Evolutionary conservation across 2,888 invertebrate genomes (phyloP), one percentile per base, ranked within the genome.

Genomic region (Watsonalla cultraria): DNA sequence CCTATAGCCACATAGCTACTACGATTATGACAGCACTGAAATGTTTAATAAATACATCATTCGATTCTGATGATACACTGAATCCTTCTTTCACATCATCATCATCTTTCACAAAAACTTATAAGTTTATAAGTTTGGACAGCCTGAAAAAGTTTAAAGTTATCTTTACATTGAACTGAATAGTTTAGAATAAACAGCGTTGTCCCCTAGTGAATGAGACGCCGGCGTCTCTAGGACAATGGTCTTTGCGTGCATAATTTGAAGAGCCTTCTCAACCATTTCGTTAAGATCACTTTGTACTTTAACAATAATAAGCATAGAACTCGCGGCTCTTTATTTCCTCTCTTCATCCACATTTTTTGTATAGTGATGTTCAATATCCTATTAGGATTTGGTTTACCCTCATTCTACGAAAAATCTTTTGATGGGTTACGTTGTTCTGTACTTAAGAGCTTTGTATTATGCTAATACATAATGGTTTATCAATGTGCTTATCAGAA

Each of bases 171-270:
- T 11, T 42, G 5, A 11, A 42, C 9, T 42, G 42, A 42, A 11
- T 42, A 11, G 42, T 11, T 42, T 5, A 42, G 11, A 11, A 42
- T 11, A 8, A 42, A 42, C 9, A 13, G 13, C 35, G 8, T 35
- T 35, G 7, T 7, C 34, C 8, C 48, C 35, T 2, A 8, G 35
- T 15, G 15, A 72, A 67, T 39, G 14, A 37, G 49, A 82, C 88
- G 87, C 87, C 85, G 86, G 86, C 86, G 86, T 86, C 83, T 82
- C 77, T 61, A 68, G 76, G 68, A 77, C 77, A 81, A 82, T 78
- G 76, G 68, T 67, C 57, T 59, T 58, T 39, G 49, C 37, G 49
- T 33, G 34, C 37, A 37, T 35, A 48, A 37, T 48, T 49, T 35
- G 37, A 49, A 65, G 62, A 68, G 61, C 66, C 61, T 61, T 68